Evolutionary conservation across 2,113 vertebrate genomes (phyloP), one percentile per base, ranked within the genome.

Genomic region (Erythrocebus patas): DNA sequence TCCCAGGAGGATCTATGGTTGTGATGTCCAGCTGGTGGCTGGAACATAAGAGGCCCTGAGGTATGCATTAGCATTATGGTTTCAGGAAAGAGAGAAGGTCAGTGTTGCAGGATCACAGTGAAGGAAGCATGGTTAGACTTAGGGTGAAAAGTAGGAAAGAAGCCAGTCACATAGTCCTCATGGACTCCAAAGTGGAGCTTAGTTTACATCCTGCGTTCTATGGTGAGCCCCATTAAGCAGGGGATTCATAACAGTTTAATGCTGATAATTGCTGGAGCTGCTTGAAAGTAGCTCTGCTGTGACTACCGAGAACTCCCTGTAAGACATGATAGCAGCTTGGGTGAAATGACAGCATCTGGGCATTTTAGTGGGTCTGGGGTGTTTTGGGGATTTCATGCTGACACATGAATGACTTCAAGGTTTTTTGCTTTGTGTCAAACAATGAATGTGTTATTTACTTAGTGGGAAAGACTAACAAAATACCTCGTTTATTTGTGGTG

Each of bases 231-330:
- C 13, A 6, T 23, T 17, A 27, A n/a, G 32, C 61, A 50, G 43
- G 8, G 2, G 20, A 48, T 13, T 11, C 1, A 3, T 38, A n/a
- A n/a, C 35, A 25, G 8, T 23, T 23, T 45, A 13, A 14, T 2
- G 5, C 25, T 40, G 8, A 2, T 32, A 4, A 27, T 14, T 18
- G 14, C 4, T 70, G 11, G 17, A 27, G 3, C 11, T 25, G 9
- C 38, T 80, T 57, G 8, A 5, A 38, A 64, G 32, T 8, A 38
- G 22, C 20, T 40, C 30, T 48, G 12, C 27, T 14, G 4, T 32
- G 50, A n/a, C 32, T 2, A 1, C 18, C 9, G 5, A 8, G 27
- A 25, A 3, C 1, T n/a, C 5, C 25, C 27, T 3, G 5, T 40
- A 12, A 27, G 12, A 57, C 27, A 20, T 22, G 14, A 11, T 10